Evolutionary conservation across 2,888 invertebrate species (phyloP).

Genomic region (Boloria euphrosyne): DNA sequence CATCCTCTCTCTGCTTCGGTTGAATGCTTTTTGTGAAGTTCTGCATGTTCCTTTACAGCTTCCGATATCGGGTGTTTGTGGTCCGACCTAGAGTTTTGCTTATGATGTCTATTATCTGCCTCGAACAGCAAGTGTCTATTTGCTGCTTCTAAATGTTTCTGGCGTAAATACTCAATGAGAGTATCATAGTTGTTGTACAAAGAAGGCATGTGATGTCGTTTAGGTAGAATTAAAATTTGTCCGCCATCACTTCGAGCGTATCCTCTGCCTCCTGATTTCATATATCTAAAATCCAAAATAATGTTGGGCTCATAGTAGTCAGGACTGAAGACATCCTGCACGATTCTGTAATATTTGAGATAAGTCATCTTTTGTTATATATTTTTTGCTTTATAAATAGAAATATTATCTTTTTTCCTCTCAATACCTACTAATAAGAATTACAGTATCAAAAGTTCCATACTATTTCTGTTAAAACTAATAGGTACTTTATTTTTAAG

Average conservation of each 20-base stretch:
- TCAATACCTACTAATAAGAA: too few species aligned
- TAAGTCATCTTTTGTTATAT: too few species aligned
- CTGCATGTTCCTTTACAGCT: neutral
- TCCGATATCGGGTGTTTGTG: neutral
- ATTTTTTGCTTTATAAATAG: too few species aligned
- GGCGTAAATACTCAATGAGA: constrained; percentile 61
- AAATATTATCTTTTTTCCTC: too few species aligned
- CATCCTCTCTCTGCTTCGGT: constrained; percentile 9
- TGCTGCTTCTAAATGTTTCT: constrained; percentile 53
- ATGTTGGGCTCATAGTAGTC: constrained; percentile 66
- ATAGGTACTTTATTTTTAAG: too few species aligned
- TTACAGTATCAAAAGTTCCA: too few species aligned
- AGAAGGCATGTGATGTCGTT: constrained; percentile 49
- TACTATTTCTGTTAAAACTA: too few species aligned
- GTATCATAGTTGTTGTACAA: constrained; percentile 61
- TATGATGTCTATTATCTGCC: neutral
- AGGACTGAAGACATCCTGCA: constrained; percentile 62
- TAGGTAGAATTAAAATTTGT: constrained; percentile 67
- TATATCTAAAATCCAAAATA: constrained; percentile 68
- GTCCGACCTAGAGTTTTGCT: neutral
- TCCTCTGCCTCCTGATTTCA: constrained; percentile 68
- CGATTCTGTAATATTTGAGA: constrained; percentile 51
- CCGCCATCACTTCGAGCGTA: constrained; percentile 68
- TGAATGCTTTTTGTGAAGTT: neutral
- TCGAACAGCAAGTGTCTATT: constrained; percentile 22